phyloP scores from a whole-genome alignment of 2,113 vertebrate genomes.

The Pristiophorus japonicus region DNA sequence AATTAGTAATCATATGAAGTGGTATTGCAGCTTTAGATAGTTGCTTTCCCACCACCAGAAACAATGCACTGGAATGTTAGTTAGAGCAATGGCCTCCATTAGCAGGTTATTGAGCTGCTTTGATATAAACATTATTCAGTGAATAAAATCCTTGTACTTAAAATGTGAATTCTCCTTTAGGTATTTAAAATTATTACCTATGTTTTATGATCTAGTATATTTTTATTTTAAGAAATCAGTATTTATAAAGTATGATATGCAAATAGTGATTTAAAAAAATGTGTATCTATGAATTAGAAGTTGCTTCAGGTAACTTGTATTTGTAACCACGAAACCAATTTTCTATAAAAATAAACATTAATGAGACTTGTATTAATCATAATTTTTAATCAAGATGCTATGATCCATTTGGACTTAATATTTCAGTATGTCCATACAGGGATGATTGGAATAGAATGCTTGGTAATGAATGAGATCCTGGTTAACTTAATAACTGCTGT shows the following conservation, averaged over 20 bases:
- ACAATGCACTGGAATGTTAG: not conserved
- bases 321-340: not conserved
- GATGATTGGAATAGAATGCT: not conserved
- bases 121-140: slow-evolving; percentile 8
- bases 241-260: not conserved
- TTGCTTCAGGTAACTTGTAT: not conserved
- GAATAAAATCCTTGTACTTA: not conserved
- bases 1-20: not conserved
- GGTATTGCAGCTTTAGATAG: not conserved
- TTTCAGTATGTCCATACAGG: not conserved
- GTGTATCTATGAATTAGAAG: not conserved
- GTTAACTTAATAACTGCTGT: not conserved
- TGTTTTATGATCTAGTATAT: not conserved
- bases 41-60: not conserved
- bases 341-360: slow-evolving; percentile 12
- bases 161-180: not conserved
- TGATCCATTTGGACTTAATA: not conserved
- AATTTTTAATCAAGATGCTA: not conserved
- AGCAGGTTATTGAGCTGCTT: not conserved
- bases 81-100: not conserved
- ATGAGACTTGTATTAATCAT: not conserved
- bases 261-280: not conserved
- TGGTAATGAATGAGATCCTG: not conserved
- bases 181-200: not conserved
- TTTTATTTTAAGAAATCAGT: not conserved